Conservation (phyloP, 2,113 vertebrate genomes). For the Pteruthius melanotis region DNA sequence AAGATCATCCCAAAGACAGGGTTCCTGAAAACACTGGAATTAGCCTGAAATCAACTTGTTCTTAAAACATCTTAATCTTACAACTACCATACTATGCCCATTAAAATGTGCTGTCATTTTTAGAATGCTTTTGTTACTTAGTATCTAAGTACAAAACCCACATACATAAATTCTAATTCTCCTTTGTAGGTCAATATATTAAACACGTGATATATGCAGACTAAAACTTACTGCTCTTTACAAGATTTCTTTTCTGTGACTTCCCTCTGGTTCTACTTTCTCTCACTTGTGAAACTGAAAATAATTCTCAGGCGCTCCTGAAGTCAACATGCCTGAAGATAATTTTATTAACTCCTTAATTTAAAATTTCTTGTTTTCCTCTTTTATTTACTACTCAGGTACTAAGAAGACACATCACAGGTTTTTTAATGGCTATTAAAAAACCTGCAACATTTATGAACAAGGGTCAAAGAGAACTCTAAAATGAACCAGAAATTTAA, state of each 20-base stretch:
- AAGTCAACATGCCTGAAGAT: neutral
- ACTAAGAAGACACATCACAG: neutral
- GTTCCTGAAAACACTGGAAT: neutral
- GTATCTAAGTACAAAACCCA: neutral
- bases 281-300: neutral
- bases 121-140: neutral
- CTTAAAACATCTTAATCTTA: neutral
- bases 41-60: neutral
- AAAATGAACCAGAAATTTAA: neutral
- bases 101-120: neutral
- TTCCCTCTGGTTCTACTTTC: neutral
- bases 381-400: neutral
- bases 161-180: neutral
- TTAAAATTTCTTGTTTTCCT: neutral
- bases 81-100: neutral
- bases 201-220: neutral
- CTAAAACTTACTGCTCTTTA: neutral
- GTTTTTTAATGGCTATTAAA: neutral
- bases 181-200: neutral
- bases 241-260: neutral
- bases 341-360: neutral
- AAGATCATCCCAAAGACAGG: neutral
- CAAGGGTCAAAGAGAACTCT: neutral
- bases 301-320: neutral
- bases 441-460: neutral